These are phyloP conservation scores for Gerris buenoi DNA, from an alignment of 1,140 invertebrate species.

Conservation along the genomic window DNA sequence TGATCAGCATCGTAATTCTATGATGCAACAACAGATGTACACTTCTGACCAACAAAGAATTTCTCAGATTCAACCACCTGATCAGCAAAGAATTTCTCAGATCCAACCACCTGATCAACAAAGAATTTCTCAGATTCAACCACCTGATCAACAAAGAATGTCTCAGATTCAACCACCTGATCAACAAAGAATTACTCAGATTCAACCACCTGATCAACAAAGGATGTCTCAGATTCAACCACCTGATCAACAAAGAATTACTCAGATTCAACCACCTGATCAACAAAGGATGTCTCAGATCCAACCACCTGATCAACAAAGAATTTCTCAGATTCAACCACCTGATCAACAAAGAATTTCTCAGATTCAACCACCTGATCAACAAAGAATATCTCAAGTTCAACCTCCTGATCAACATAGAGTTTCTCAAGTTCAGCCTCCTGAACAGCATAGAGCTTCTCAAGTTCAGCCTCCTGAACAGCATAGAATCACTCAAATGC, in stretches of 20 bases:
- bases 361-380: slow-evolving; percentile 2
- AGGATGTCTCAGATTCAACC: background rate
- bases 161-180: slow-evolving; percentile 4
- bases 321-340: background rate
- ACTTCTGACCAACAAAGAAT: background rate
- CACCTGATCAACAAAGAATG: slow-evolving; percentile 3
- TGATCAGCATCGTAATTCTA: slow-evolving; percentile 30
- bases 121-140: background rate
- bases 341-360: background rate
- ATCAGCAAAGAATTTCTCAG: slow-evolving; percentile 6
- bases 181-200: slow-evolving; percentile 1
- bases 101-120: background rate
- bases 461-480: slow-evolving; percentile 24
- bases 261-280: slow-evolving; percentile 2
- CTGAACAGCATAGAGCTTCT: background rate
- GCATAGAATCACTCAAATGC: slow-evolving; percentile 27
- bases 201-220: background rate
- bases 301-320: background rate
- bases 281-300: slow-evolving; percentile 6
- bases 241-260: background rate
- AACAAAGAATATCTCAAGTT: slow-evolving; percentile 8
- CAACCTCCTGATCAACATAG: slow-evolving; percentile 9
- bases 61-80: background rate
- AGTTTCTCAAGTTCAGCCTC: slow-evolving; percentile 5
- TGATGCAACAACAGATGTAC: slow-evolving; percentile 18